Base-by-base conservation (phyloP, 2,888 invertebrate genomes). In the Spodoptera picta region DNA sequence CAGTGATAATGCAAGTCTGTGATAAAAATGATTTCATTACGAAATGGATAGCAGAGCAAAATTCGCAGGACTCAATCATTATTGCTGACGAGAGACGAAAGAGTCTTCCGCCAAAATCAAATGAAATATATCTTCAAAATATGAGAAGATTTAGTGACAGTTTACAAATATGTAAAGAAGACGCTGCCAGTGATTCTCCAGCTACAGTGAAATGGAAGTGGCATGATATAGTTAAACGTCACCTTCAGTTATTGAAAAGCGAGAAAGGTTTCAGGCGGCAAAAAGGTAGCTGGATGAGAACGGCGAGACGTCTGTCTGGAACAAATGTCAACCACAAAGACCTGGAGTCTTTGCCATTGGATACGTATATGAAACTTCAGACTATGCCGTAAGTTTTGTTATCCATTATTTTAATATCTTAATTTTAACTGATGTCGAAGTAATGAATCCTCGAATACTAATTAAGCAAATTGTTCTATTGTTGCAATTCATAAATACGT, bases 11-110 rank as follows among this genome's bases (percentile, higher is more conserved):
- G 83, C 92, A 92, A 82, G 92, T 91, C 91, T 94, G 94, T 92
- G 95, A 95, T 93, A 94, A 94, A 89, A 94, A 92, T 83, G 95
- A 95, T 87, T 95, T 94, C 80, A 95, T 95, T 82, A 87, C 94
- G 49, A 95, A 95, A 81, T 95, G 95, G 95, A 94, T 95, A 84
- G 94, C 93, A 46, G 95, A 95, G 81, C 95, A 95, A 87, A 94
- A 95, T 81, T 87, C 91, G 27, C 91, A 93, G 66, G 93, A 94
- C 60, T 84, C 90, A 50, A 85, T 92, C 66, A 89, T 94, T 54
- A 83, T 94, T 72, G 88, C 91, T 14, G 95, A 95, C 67, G 94
- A 95, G 80, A 86, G 95, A 80, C 87, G 95, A 74, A 92, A 87
- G 81, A 95, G 95, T 75, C 91, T 95, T 75, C 95, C 95, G 27